phyloP scores from a whole-genome alignment of 1,140 invertebrate genomes.

The Lepidurus couesii region DNA sequence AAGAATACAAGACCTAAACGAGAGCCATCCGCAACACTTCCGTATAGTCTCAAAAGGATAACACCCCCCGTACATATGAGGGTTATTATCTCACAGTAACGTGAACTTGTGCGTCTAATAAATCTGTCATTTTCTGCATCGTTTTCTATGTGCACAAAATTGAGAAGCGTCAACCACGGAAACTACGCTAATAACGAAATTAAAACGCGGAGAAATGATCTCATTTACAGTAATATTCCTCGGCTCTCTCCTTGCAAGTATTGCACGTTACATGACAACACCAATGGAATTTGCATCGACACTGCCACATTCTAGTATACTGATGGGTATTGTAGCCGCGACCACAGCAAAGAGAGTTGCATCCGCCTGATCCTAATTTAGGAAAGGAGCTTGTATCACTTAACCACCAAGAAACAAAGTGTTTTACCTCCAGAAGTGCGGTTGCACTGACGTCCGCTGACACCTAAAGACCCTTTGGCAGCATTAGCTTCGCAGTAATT shows the following conservation, averaged over 20 bases:
- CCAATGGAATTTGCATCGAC: conserved; percentile 88
- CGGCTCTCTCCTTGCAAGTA: conserved; percentile 67
- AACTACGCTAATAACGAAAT: too few species aligned
- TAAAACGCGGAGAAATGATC: not conserved
- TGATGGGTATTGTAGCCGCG: conserved; percentile 85
- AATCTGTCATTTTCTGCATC: too few species aligned
- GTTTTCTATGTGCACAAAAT: too few species aligned
- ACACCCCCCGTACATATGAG: too few species aligned
- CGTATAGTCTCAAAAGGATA: too few species aligned
- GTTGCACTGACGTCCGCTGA: conserved; percentile 76
- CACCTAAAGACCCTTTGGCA: conserved; percentile 70
- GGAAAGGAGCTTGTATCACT: not conserved
- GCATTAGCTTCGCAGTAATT: conserved; percentile 83
- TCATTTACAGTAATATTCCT: conserved; percentile 84
- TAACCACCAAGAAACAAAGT: conserved; percentile 2
- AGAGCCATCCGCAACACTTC: too few species aligned
- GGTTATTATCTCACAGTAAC: too few species aligned
- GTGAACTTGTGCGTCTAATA: too few species aligned
- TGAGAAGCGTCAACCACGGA: too few species aligned
- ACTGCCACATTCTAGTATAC: conserved; percentile 68
- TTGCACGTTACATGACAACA: conserved; percentile 85
- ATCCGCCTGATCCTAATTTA: conserved; percentile 69
- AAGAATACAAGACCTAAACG: too few species aligned
- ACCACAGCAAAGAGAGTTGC: conserved; percentile 88
- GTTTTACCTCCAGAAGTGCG: conserved; percentile 64